phyloP scores from a whole-genome alignment of 2,113 vertebrate genomes.

The Corvus moneduloides region DNA sequence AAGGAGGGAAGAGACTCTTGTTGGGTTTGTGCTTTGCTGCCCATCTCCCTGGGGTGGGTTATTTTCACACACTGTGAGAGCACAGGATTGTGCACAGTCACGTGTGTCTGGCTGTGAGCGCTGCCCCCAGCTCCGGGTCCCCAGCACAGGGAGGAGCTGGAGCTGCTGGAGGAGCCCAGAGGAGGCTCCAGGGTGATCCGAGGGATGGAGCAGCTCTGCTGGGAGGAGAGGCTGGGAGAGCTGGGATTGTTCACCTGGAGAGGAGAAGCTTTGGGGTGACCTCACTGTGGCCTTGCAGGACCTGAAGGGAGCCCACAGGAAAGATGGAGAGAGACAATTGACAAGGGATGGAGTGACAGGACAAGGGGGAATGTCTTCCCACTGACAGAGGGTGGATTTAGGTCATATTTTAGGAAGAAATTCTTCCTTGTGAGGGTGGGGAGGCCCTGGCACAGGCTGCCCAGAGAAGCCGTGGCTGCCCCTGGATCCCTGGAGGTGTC shows the following conservation, averaged over 20 bases:
- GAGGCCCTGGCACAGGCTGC: background rate
- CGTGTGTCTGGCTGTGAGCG: background rate
- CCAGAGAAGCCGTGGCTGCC: background rate
- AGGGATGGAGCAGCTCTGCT: background rate
- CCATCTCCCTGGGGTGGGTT: background rate
- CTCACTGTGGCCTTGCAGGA: fast-evolving
- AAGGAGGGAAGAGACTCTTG: background rate
- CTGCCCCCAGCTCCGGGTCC: background rate
- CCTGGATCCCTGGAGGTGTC: background rate
- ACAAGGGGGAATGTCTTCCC: background rate
- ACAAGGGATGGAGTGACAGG: background rate
- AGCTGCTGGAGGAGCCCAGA: background rate
- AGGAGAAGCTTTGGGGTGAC: background rate
- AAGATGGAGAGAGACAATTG: background rate
- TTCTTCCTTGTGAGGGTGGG: fast-evolving
- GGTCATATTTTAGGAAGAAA: background rate
- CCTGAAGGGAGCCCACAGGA: background rate
- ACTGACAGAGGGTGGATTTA: background rate
- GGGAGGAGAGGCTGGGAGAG: background rate
- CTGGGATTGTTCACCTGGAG: background rate
- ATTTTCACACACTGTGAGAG: background rate
- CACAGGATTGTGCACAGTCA: too few species aligned
- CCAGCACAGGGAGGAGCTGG: background rate
- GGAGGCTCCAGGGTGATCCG: background rate
- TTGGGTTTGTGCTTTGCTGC: background rate